Conservation (phyloP, 2,113 vertebrate genomes). For the Felis chaus region DNA sequence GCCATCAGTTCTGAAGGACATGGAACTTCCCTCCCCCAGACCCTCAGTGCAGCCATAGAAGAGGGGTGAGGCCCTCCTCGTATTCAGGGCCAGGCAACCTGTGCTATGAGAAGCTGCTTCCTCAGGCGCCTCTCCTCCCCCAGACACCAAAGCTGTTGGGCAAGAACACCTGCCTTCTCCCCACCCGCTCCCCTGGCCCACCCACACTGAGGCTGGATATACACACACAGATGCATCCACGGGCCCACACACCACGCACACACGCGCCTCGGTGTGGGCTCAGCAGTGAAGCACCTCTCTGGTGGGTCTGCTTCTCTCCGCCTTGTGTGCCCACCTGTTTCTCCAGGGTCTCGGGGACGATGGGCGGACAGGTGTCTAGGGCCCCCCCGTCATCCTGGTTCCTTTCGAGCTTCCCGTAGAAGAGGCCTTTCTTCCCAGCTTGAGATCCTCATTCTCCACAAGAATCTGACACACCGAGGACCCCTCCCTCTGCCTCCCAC, state of each 20-base stretch:
- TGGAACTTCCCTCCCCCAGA: not conserved
- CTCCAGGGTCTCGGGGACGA: constrained; percentile 91
- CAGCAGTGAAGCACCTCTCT: constrained; percentile 55
- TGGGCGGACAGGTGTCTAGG: constrained; percentile 82
- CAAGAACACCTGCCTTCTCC: not conserved
- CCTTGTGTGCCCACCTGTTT: constrained; percentile 83
- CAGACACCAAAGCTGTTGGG: not conserved
- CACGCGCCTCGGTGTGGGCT: not conserved
- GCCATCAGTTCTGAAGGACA: not conserved
- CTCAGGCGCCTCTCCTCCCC: not conserved
- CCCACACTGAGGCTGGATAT: not conserved
- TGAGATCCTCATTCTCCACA: too few relatives aligned
- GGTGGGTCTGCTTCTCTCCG: constrained; percentile 80
- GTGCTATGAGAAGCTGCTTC: not conserved
- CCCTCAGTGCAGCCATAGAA: not conserved
- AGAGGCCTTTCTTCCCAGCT: not conserved
- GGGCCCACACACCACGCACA: fast-evolving
- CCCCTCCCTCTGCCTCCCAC: not conserved
- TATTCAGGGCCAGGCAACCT: not conserved
- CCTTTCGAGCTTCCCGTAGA: not conserved
- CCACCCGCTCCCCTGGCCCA: not conserved
- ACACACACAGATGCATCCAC: fast-evolving
- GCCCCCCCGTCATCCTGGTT: not conserved
- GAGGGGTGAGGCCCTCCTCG: not conserved
- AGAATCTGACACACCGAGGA: not conserved